A percentile compares a stretch with the other conserved stretches of the same genome.
These are phyloP conservation scores for Garra rufa DNA, from an alignment of 2,113 vertebrate species.

Conservation along the genomic window DNA sequence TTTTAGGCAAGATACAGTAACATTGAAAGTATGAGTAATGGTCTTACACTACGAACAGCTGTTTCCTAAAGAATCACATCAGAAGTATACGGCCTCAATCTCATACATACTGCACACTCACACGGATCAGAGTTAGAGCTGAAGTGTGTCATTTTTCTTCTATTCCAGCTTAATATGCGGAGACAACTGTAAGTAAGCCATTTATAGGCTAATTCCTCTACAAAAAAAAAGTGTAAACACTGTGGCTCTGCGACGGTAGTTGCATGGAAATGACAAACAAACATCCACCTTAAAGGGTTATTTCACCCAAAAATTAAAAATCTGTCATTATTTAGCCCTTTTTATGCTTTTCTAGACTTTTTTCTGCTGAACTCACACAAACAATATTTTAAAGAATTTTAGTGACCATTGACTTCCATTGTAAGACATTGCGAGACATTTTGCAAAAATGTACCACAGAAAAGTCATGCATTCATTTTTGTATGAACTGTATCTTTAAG, in stretches of 20 bases:
- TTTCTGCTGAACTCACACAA: not conserved
- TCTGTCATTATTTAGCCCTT: not conserved
- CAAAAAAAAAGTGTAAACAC: not conserved
- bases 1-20: conserved; percentile 19
- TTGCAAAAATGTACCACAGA: not conserved
- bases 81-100: conserved; percentile 27
- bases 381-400: not conserved
- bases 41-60: conserved; percentile 23
- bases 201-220: conserved; percentile 3
- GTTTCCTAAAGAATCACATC: conserved; percentile 15
- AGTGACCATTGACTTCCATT: not conserved
- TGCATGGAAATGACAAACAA: not conserved
- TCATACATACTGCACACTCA: conserved; percentile 1
- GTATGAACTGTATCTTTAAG: not conserved
- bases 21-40: conserved; percentile 41
- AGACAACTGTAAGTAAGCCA: conserved; percentile 16
- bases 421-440: not conserved
- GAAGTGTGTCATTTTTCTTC: conserved; percentile 28
- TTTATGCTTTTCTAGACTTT: not conserved
- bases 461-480: not conserved
- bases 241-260: not conserved
- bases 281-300: not conserved
- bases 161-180: conserved; percentile 28
- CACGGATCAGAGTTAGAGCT: not conserved
- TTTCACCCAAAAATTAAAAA: not conserved